These are phyloP conservation scores for Anthrax anthrax DNA, from an alignment of 2,888 invertebrate genomes.

Conservation along the genomic window DNA sequence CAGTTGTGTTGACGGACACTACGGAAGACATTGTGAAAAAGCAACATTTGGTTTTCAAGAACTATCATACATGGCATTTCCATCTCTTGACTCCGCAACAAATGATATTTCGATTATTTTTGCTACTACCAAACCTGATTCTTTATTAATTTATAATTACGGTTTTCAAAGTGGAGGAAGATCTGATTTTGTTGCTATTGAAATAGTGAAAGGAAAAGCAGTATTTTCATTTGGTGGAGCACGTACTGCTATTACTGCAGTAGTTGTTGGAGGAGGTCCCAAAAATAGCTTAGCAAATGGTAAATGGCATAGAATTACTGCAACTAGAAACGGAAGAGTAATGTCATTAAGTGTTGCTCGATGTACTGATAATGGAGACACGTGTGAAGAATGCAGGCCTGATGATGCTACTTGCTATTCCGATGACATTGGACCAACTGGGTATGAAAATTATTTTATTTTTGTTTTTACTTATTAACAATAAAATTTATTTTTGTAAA, in stretches of 20 bases:
- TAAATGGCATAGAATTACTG: constrained; percentile 82
- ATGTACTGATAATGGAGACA: constrained; percentile 74
- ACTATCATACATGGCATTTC: constrained; percentile 79
- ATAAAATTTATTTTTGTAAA: background rate
- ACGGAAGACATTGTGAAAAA: constrained; percentile 82
- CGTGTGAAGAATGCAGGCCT: constrained; percentile 73
- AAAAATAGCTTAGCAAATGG: constrained; percentile 58
- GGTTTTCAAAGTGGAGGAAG: constrained; percentile 76
- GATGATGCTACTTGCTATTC: constrained; percentile 70
- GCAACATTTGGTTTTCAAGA: constrained; percentile 81
- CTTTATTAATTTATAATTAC: constrained; percentile 81
- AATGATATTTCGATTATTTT: constrained; percentile 86
- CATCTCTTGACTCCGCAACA: constrained; percentile 69
- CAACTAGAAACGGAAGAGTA: constrained; percentile 77
- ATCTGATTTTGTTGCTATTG: constrained; percentile 85
- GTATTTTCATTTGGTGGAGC: constrained; percentile 83
- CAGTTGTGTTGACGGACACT: constrained; percentile 74
- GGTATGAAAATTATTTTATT: constrained; percentile 37
- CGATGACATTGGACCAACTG: constrained; percentile 74
- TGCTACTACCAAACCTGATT: constrained; percentile 75
- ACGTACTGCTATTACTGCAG: constrained; percentile 72
- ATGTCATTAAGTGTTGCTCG: constrained; percentile 68
- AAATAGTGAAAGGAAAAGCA: constrained; percentile 69
- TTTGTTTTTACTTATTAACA: background rate
- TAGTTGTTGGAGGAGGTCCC: constrained; percentile 41